Evolutionary conservation across 30 jellyfish, hydroid and myxozoan species (phyloP).

Genomic region (Turritopsis dohrnii): DNA sequence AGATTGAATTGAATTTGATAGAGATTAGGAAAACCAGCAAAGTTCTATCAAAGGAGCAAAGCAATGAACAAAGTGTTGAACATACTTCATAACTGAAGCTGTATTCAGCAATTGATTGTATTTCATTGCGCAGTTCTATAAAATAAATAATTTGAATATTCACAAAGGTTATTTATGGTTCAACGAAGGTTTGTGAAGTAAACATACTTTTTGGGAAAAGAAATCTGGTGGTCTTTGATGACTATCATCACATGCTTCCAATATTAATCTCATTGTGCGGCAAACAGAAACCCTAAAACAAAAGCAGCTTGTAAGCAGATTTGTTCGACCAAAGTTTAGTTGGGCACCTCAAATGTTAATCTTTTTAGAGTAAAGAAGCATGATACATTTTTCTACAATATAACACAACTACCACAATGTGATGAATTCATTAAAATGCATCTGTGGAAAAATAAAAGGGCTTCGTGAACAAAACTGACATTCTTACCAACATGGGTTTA

Average conservation of each 20-base stretch:
- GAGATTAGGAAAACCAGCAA: background rate
- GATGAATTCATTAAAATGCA: too few species aligned
- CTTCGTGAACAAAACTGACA: too few species aligned
- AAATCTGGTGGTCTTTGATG: slow-evolving; percentile 68
- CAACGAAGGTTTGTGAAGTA: too few species aligned
- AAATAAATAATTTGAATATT: background rate
- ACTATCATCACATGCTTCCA: slow-evolving; percentile 56
- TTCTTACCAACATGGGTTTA: too few species aligned
- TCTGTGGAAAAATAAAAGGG: too few species aligned
- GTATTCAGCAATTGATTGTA: slow-evolving; percentile 68
- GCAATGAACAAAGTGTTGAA: background rate
- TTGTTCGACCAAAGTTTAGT: too few species aligned
- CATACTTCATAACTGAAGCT: slow-evolving; percentile 80
- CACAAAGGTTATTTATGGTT: too few species aligned
- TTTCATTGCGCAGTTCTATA: slow-evolving; percentile 79
- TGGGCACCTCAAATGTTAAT: too few species aligned
- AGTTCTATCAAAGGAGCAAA: background rate
- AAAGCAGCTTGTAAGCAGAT: background rate
- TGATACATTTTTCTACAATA: too few species aligned
- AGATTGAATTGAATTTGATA: background rate
- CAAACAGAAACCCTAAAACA: slow-evolving; percentile 84
- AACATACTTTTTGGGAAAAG: slow-evolving; percentile 88
- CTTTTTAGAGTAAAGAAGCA: too few species aligned
- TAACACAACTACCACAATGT: too few species aligned
- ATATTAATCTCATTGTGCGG: slow-evolving; percentile 83